Base-by-base conservation (phyloP, 2,797 vertebrate species). In the Monodelphis domestica region DNA sequence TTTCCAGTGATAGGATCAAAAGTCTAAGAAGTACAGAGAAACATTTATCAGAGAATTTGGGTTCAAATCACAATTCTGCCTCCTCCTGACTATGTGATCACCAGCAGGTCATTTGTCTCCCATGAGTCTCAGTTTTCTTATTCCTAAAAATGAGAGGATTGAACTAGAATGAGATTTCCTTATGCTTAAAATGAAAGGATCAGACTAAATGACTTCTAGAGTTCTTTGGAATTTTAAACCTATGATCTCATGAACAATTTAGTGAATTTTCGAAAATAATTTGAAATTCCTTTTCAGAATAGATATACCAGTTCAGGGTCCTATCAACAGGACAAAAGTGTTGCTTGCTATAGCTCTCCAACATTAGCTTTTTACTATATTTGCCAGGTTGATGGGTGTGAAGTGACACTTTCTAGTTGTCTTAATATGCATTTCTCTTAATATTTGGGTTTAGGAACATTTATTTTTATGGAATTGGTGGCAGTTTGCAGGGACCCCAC, bases 61-160 rank as follows among this genome's bases (percentile, higher is more conserved):
- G 89, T 53, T 90, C 78, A 38, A 50, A 70, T 38, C 21, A 14
- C n/a, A 53, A 9, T 14, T 89, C n/a, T 93, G 12, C 12, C 56
- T 93, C 93, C 89, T 95, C 12, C 84, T 54, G 11, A 28, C 24
- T n/a, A 14, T 53, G 45, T 92, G 50, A 17, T 52, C 38, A 28
- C 33, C 10, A 14, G 26, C 29, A 88, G 50, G 14, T 33, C 45
- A 52, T 45, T 45, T 55, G 54, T 55, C 12, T 2, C 50, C 45
- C 84, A n/a, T 89, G 53, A n/a, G n/a, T 63, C 53, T 95, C 28
- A 63, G 38, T 91, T 95, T 94, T 45, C 12, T 94, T 9, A 53
- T 63, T 53, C 95, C 91, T 94, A 89, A 94, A 38, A 63, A 84
- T 45, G 21, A 45, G 17, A 78, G 7, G 70, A 78, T 78, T 45